Evolutionary conservation across 2,113 vertebrate species (phyloP).

Genomic region (Heterotilapia buettikoferi): DNA sequence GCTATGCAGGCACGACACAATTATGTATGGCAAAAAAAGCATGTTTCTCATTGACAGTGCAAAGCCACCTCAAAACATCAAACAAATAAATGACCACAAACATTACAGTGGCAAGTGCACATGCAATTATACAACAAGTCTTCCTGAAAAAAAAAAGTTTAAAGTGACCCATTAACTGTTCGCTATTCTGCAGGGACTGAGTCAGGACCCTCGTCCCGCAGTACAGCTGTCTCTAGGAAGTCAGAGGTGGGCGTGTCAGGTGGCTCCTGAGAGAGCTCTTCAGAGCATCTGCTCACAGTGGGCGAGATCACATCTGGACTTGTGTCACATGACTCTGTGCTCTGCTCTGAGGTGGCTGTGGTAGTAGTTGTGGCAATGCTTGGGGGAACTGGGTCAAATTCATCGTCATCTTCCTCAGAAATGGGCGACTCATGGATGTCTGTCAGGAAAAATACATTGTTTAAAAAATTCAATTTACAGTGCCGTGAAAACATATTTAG

Average conservation of each 20-base stretch:
- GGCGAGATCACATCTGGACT: slow-evolving; percentile 89
- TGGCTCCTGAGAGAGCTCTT: slow-evolving; percentile 83
- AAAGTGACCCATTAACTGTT: not conserved
- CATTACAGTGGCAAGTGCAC: not conserved
- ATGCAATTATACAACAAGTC: not conserved
- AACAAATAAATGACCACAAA: not conserved
- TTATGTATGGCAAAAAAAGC: not conserved
- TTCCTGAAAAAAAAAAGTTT: not conserved
- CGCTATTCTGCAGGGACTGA: slow-evolving; percentile 59
- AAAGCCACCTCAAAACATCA: not conserved
- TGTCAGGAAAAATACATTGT: slow-evolving; percentile 28
- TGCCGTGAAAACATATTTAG: not conserved
- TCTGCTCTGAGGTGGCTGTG: slow-evolving; percentile 88
- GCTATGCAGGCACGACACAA: not conserved
- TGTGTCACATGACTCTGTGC: slow-evolving; percentile 90
- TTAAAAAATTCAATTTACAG: not conserved
- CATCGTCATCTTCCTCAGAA: slow-evolving; percentile 84
- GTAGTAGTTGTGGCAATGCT: slow-evolving; percentile 75
- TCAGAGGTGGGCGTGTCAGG: slow-evolving; percentile 75
- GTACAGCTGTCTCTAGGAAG: slow-evolving; percentile 62
- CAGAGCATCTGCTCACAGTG: slow-evolving; percentile 85
- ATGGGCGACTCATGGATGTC: slow-evolving; percentile 83
- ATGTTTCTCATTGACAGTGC: not conserved
- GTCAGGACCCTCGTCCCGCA: slow-evolving; percentile 73
- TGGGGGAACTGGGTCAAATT: slow-evolving; percentile 80